Evolutionary conservation across 1,140 invertebrate genomes (phyloP).

Genomic region (Hyles vespertilio): DNA sequence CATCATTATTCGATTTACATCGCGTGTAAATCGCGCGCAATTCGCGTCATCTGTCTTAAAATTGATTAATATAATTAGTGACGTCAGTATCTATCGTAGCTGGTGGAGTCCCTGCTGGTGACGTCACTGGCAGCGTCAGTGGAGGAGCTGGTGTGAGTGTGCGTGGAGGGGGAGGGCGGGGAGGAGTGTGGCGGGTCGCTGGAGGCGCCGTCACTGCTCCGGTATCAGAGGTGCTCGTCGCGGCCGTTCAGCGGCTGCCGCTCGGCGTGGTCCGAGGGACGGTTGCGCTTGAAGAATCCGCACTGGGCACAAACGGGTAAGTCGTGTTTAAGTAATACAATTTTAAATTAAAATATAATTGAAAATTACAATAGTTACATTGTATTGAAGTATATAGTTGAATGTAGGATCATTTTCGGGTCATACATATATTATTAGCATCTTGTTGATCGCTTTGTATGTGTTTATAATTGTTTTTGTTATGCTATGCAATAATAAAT

Average conservation of each 20-base stretch:
- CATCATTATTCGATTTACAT: background rate
- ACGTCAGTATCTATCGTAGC: slow-evolving; percentile 47
- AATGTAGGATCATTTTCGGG: too few relatives aligned
- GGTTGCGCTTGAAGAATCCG: slow-evolving; percentile 94
- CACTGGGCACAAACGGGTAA: slow-evolving; percentile 80
- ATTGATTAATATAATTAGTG: slow-evolving; percentile 19
- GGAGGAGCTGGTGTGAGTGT: slow-evolving; percentile 72
- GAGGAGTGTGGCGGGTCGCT: slow-evolving; percentile 24
- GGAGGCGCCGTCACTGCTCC: slow-evolving; percentile 41
- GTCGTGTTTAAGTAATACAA: too few relatives aligned
- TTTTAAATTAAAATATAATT: too few relatives aligned
- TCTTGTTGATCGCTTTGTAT: too few relatives aligned
- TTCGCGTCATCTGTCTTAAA: slow-evolving; percentile 7
- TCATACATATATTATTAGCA: too few relatives aligned
- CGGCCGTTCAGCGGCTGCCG: slow-evolving; percentile 87
- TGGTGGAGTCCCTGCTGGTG: slow-evolving; percentile 58
- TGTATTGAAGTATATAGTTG: too few relatives aligned
- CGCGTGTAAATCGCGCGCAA: background rate
- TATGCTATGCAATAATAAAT: too few relatives aligned
- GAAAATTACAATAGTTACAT: too few relatives aligned
- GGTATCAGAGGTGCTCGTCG: slow-evolving; percentile 81
- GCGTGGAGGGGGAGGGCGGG: slow-evolving; percentile 62
- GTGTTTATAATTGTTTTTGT: too few relatives aligned
- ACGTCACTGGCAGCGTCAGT: slow-evolving; percentile 66
- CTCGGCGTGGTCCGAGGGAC: slow-evolving; percentile 86